Evolutionary conservation across 2,113 vertebrate genomes (phyloP).

Genomic region (Corythaixoides concolor): DNA sequence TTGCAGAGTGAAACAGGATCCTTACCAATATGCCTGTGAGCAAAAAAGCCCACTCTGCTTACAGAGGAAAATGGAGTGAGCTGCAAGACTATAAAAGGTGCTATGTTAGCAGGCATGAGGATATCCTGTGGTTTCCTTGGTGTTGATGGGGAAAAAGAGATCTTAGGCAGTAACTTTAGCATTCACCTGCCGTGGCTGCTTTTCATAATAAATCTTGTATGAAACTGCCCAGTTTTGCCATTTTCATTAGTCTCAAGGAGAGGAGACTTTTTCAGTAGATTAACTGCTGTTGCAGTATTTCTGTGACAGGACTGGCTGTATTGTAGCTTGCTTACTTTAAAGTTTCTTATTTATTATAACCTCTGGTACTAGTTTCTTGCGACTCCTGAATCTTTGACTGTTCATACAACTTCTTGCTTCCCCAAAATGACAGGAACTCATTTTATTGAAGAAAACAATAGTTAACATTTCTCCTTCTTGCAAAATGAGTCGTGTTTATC

Average conservation of each 20-base stretch:
- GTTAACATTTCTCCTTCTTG: conserved; percentile 39
- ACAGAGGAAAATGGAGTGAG: neutral
- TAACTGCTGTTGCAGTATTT: neutral
- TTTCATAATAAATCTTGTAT: neutral
- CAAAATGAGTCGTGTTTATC: conserved; percentile 21
- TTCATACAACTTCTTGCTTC: neutral
- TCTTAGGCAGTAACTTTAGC: neutral
- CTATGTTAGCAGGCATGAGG: neutral
- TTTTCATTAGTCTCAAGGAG: neutral
- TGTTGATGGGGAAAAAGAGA: neutral
- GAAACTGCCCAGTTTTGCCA: neutral
- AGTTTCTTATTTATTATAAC: neutral
- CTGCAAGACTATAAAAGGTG: neutral
- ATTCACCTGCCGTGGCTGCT: neutral
- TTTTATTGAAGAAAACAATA: conserved; percentile 8
- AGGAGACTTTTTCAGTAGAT: neutral
- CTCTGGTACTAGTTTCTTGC: neutral
- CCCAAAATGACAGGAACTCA: neutral
- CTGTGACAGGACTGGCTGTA: neutral
- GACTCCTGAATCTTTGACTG: neutral
- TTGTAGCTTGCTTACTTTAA: neutral
- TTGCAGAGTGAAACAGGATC: neutral
- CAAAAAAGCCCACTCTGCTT: neutral
- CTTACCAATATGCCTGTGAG: neutral
- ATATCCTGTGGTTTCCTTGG: neutral